Evolutionary conservation across 1,140 invertebrate genomes (phyloP), one percentile per base, ranked within the genome.

Genomic region (Cephus cinctus): DNA sequence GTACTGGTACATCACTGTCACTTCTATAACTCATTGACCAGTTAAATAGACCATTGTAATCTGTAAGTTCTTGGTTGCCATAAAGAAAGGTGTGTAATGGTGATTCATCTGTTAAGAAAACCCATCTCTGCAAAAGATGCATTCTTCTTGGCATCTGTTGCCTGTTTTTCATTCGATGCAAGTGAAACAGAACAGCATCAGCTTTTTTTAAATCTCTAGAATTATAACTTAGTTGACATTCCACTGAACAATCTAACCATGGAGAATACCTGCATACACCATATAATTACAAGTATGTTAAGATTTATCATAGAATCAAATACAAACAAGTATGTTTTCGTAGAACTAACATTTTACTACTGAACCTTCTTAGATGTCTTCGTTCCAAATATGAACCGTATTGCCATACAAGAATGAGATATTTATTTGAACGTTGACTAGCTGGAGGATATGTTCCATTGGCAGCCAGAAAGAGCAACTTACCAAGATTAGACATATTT

Each of bases 11-110:
- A 53, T 88, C 85, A 5, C 86, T 81, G 52, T 87, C 82, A 54
- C 73, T 79, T 56, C 82, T 77, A 57, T 88, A 90, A 2, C 81
- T 83, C 86, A 89, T 89, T 1, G 86, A 87, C 86, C 86, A 89
- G 63, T 89, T 89, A 58, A 89, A 88, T 5, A 83, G 16, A 18
- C 78, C 74, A 41, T 82, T 75, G 43, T 82, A 83, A 21, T 78
- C 56, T 3, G 59, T 61, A 21, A 83, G 49, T 14, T 61, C 62
- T 27, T 67, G 58, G 4, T 39, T 27, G 21, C 46, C 34, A 18
- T 61, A 40, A 4, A 80, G 40, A 56, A 82, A 82, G 0, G 80
- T 82, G 35, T 82, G 56, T 5, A 70, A 57, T 0, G 83, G 82
- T 19, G 80, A 81, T 65, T 86, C 84, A 48, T 85, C 81, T 0